phyloP scores from a whole-genome alignment of 2,797 vertebrate genomes.

The Chromis chromis region DNA sequence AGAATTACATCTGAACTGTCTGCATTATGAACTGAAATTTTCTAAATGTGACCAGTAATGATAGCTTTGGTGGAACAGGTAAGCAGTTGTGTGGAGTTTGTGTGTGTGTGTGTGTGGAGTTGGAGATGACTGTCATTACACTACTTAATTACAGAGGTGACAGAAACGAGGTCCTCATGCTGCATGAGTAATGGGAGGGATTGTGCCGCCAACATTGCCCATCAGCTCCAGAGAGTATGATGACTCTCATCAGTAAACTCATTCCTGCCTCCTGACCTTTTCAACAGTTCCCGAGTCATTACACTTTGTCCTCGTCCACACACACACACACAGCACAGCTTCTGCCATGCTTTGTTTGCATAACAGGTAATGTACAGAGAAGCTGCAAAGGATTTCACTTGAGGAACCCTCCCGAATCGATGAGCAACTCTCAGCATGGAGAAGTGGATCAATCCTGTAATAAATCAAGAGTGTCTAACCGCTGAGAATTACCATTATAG shows the following conservation, averaged over 20 bases:
- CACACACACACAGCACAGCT: constrained; percentile 11
- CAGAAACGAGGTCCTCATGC: constrained; percentile 39
- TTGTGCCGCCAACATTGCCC: constrained; percentile 24
- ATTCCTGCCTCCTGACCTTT: constrained; percentile 58
- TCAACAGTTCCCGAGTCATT: constrained; percentile 48
- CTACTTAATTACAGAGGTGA: constrained; percentile 61
- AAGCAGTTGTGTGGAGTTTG: not conserved
- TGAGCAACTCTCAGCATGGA: constrained; percentile 31
- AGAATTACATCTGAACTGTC: not conserved
- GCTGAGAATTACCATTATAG: constrained; percentile 11
- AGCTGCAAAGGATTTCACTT: constrained; percentile 44
- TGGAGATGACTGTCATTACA: constrained; percentile 36
- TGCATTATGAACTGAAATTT: not conserved
- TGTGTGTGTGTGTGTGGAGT: constrained; percentile 4
- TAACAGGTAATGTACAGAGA: constrained; percentile 9
- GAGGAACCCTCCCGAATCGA: constrained; percentile 22
- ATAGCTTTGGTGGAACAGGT: not conserved
- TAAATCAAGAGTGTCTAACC: constrained; percentile 18
- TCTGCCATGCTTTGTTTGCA: constrained; percentile 16
- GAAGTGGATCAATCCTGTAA: constrained; percentile 20
- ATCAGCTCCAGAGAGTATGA: constrained; percentile 34
- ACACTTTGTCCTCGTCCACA: constrained; percentile 9
- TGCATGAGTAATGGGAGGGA: constrained; percentile 55
- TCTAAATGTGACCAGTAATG: not conserved
- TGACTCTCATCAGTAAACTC: constrained; percentile 64